A percentile compares a stretch with the other conserved stretches of the same genome.
phyloP scores from a whole-genome alignment of 2,888 invertebrate genomes.

The Saturnia japonica region DNA sequence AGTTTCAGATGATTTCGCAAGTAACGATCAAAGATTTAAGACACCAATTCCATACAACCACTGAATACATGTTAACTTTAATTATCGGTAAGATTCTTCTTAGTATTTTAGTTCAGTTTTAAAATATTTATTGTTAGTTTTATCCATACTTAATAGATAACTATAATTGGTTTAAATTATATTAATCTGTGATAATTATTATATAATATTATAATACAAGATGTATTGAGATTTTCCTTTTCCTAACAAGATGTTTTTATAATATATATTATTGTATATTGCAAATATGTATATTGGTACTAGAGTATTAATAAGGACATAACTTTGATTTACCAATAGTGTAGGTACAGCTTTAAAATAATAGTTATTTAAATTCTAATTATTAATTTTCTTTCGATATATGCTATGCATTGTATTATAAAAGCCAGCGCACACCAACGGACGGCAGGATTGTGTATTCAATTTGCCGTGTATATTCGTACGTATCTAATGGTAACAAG shows the following conservation, averaged over 20 bases:
- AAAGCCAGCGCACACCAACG: no score
- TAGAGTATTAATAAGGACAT: neutral
- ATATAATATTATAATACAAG: neutral
- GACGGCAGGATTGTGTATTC: no score
- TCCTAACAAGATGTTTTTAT: neutral
- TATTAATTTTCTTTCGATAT: neutral
- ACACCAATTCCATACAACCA: neutral
- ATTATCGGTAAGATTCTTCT: neutral
- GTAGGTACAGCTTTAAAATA: neutral
- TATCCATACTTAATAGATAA: neutral
- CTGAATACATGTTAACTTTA: neutral
- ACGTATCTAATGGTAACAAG: no score
- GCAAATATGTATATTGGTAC: no score
- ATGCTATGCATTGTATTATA: no score
- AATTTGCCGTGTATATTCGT: no score
- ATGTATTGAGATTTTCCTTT: neutral
- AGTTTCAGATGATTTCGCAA: neutral
- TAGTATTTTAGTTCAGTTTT: neutral
- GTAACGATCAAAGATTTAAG: neutral
- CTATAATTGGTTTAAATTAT: neutral
- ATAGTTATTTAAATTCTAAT: neutral
- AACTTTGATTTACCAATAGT: neutral
- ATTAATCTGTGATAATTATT: slow-evolving; percentile 1
- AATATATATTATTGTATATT: no score
- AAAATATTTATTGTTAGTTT: neutral